These are phyloP conservation scores for Microchrysa polita DNA, from an alignment of 2,888 invertebrate species.

Conservation along the genomic window DNA sequence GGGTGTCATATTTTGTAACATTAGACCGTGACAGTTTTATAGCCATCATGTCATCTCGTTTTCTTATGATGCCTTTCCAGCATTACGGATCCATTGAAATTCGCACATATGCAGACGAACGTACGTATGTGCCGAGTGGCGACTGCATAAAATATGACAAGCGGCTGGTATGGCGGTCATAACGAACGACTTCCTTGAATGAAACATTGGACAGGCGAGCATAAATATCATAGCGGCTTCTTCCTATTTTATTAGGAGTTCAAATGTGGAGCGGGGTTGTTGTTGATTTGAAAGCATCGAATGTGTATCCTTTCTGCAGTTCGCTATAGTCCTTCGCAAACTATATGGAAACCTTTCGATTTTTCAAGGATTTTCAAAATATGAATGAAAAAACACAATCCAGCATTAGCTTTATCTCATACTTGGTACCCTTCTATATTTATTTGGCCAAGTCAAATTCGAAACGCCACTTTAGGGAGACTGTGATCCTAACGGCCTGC, in stretches of 20 bases:
- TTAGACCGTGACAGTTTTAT: conserved; percentile 48
- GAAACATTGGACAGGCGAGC: conserved; percentile 14
- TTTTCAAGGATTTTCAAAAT: too few relatives aligned
- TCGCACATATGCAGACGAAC: conserved; percentile 15
- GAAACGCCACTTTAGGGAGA: background rate
- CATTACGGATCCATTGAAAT: conserved; percentile 12
- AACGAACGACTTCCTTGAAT: conserved; percentile 20
- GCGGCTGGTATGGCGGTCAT: background rate
- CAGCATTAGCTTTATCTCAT: too few relatives aligned
- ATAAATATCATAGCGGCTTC: conserved; percentile 7
- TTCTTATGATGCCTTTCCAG: conserved; percentile 2
- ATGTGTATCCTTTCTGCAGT: too few relatives aligned
- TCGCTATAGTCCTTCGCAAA: too few relatives aligned
- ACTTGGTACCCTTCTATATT: too few relatives aligned
- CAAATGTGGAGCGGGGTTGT: background rate
- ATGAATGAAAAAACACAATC: too few relatives aligned
- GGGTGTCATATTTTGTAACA: conserved; percentile 45
- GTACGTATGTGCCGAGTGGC: background rate
- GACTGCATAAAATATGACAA: background rate
- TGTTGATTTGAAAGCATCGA: too few relatives aligned
- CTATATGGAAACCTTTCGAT: too few relatives aligned
- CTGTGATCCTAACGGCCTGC: background rate
- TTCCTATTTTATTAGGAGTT: background rate
- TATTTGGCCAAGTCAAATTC: too few relatives aligned
- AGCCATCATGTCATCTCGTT: conserved; percentile 46